Evolutionary conservation across 2,888 invertebrate genomes (phyloP).

Genomic region (Pristionchus mayeri): DNA sequence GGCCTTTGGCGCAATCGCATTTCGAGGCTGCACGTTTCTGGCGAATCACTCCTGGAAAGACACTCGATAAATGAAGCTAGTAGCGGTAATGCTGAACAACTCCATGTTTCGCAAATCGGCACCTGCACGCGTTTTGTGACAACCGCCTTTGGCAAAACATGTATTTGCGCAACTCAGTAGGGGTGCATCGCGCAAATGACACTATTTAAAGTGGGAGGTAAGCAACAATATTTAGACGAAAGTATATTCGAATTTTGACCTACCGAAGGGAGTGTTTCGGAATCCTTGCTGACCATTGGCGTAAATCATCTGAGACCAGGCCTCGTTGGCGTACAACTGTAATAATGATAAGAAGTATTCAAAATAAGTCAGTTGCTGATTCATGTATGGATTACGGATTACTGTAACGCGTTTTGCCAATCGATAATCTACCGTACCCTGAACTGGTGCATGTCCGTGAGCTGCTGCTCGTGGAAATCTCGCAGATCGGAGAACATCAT

Average conservation of each 20-base stretch:
- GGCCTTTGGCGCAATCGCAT: conserved; percentile 44
- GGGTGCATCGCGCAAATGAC: too few species aligned
- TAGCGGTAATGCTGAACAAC: too few species aligned
- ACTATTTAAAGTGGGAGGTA: too few species aligned
- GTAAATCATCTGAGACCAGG: conserved; percentile 44
- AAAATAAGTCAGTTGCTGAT: too few species aligned
- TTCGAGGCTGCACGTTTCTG: not conserved
- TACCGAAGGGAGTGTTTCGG: conserved; percentile 8
- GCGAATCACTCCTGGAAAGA: not conserved
- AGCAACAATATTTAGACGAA: not conserved
- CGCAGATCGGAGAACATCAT: conserved; percentile 41
- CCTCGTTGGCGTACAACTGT: conserved; percentile 43
- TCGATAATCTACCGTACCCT: not conserved
- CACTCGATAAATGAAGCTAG: too few species aligned
- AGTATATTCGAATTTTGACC: not conserved
- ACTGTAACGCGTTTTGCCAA: not conserved
- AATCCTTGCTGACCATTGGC: not conserved
- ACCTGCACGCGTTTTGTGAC: too few species aligned
- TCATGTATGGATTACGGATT: not conserved
- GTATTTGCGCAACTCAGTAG: not conserved
- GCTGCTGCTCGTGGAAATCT: conserved; percentile 30
- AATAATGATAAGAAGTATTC: not conserved
- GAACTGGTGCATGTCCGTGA: conserved; percentile 46
- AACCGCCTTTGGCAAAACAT: too few species aligned
- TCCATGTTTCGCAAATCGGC: too few species aligned